phyloP scores from a whole-genome alignment of 2,113 vertebrate genomes.

The Thamnophis sirtalis region DNA sequence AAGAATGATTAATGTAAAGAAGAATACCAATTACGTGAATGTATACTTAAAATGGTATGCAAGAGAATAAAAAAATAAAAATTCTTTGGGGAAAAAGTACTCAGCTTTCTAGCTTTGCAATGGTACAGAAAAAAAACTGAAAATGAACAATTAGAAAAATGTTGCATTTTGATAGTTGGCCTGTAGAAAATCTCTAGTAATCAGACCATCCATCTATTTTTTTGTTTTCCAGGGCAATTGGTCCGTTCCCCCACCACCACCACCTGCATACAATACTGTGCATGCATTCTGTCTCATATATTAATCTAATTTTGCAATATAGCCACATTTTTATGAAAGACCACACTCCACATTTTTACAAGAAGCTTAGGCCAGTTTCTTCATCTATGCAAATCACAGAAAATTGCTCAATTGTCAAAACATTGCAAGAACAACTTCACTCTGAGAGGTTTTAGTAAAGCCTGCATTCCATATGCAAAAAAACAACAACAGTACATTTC shows the following conservation, averaged over 20 bases:
- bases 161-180: not conserved
- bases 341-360: not conserved
- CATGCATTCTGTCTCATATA: too few species aligned
- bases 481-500: not conserved
- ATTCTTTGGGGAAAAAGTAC: not conserved
- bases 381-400: not conserved
- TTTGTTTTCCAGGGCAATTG: not conserved
- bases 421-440: not conserved
- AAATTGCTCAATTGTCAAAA: not conserved
- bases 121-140: not conserved
- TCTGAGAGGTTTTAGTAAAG: not conserved
- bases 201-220: not conserved
- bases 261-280: not conserved
- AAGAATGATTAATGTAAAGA: too few species aligned
- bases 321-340: not conserved
- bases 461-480: too few species aligned
- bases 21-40: too few species aligned
- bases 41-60: too few species aligned
- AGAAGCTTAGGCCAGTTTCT: not conserved
- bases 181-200: not conserved
- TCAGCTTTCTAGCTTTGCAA: not conserved
- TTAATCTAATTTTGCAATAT: not conserved
- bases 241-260: too few species aligned
- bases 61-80: too few species aligned
- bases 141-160: not conserved